Conservation (phyloP, 2,113 vertebrate species). For the Cynopterus brachyotis region DNA sequence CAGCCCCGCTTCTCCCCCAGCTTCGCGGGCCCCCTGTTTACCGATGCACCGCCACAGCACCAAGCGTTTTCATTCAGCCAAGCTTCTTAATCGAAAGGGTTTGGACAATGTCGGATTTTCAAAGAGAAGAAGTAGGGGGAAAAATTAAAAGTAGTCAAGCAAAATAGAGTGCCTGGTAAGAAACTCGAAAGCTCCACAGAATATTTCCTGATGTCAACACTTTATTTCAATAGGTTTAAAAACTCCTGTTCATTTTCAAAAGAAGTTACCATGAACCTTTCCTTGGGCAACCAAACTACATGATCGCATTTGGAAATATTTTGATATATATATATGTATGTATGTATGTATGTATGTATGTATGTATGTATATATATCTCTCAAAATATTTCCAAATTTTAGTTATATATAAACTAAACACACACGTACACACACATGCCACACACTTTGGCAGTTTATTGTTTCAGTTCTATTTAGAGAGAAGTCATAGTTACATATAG, state of each 20-base stretch:
- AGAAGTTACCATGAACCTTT: slow-evolving; percentile 72
- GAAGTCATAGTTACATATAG: slow-evolving; percentile 49
- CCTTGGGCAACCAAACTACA: slow-evolving; percentile 52
- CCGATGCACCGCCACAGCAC: slow-evolving; percentile 74
- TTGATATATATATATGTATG: not conserved
- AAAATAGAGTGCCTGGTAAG: slow-evolving; percentile 80
- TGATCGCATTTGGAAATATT: slow-evolving; percentile 72
- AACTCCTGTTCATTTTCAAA: slow-evolving; percentile 72
- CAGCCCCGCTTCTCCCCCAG: slow-evolving; percentile 81
- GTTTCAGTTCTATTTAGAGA: slow-evolving; percentile 73
- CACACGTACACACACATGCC: too few species aligned
- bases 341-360: too few species aligned
- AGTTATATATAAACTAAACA: too few species aligned
- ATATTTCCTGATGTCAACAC: slow-evolving; percentile 82
- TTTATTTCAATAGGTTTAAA: slow-evolving; percentile 78
- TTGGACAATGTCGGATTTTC: slow-evolving; percentile 84
- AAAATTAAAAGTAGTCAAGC: slow-evolving; percentile 82
- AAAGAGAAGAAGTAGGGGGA: slow-evolving; percentile 70
- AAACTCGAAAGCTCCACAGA: slow-evolving; percentile 79
- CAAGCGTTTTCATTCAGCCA: slow-evolving; percentile 75
- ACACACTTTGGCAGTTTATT: slow-evolving; percentile 60
- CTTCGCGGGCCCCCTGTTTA: slow-evolving; percentile 78
- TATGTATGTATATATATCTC: too few species aligned
- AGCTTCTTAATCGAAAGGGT: slow-evolving; percentile 80
- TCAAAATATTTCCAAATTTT: too few species aligned